These are phyloP conservation scores for Neolamprologus hecqui DNA, from an alignment of 2,113 vertebrate genomes.

Conservation along the genomic window DNA sequence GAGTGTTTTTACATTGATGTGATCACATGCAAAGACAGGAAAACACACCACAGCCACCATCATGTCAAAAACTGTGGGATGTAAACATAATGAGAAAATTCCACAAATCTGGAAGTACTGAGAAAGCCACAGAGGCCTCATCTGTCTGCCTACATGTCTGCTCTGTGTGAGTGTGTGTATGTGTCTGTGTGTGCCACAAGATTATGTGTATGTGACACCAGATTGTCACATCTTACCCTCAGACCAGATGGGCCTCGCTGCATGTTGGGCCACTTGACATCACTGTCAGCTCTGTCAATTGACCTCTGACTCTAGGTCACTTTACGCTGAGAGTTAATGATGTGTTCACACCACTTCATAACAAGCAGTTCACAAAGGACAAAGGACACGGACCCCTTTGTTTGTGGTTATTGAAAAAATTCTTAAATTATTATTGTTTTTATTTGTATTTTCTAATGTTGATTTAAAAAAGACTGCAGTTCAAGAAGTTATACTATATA, in stretches of 20 bases:
- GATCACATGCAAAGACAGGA: not conserved
- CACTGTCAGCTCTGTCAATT: conserved; percentile 67
- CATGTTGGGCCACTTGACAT: conserved; percentile 66
- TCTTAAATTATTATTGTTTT: fast-evolving
- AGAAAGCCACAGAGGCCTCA: not conserved
- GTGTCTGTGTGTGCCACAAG: not conserved
- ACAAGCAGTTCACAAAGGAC: conserved; percentile 14
- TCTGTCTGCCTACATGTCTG: not conserved
- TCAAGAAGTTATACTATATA: not conserved
- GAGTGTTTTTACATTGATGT: not conserved
- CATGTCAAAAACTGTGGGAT: not conserved
- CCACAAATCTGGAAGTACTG: not conserved
- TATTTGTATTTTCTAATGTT: not conserved
- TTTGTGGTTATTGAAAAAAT: not conserved
- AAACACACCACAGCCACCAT: not conserved
- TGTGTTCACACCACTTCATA: conserved; percentile 63
- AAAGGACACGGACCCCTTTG: not conserved
- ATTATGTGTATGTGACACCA: conserved; percentile 30
- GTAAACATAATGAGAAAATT: not conserved
- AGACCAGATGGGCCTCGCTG: conserved; percentile 66
- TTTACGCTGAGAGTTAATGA: conserved; percentile 64
- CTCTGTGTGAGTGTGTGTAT: not conserved
- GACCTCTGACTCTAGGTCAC: conserved; percentile 69
- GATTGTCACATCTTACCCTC: conserved; percentile 43
- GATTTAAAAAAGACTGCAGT: not conserved